A percentile compares a stretch with the other conserved stretches of the same genome.
These are phyloP conservation scores for Acyrthosiphon pisum DNA, from an alignment of 1,140 invertebrate genomes.

Conservation along the genomic window DNA sequence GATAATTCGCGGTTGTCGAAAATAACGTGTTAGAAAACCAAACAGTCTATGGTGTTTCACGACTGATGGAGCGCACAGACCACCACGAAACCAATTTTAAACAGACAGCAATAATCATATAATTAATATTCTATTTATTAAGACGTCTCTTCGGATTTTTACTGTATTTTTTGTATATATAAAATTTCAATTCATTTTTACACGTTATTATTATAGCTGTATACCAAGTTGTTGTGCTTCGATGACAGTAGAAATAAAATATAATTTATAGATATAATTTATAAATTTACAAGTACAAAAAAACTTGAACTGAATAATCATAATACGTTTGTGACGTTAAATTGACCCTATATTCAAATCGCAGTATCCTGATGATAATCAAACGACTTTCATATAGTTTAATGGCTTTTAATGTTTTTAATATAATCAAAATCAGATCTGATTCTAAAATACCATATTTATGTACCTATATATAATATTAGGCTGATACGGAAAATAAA, in stretches of 20 bases:
- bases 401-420: too few relatives aligned
- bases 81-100: not conserved
- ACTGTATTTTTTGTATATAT: not conserved
- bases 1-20: not conserved
- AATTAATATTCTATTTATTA: not conserved
- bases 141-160: not conserved
- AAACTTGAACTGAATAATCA: not conserved
- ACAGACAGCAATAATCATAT: not conserved
- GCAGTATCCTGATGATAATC: too few relatives aligned
- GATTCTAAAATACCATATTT: too few relatives aligned
- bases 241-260: not conserved
- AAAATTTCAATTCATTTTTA: not conserved
- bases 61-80: not conserved
- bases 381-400: too few relatives aligned
- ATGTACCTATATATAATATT: too few relatives aligned
- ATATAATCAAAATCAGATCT: too few relatives aligned
- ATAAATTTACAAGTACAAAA: too few relatives aligned
- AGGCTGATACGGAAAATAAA: too few relatives aligned
- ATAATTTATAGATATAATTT: too few relatives aligned
- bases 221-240: too few relatives aligned
- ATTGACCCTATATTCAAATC: too few relatives aligned
- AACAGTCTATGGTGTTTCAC: not conserved
- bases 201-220: not conserved
- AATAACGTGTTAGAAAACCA: not conserved
- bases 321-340: not conserved